A percentile compares a stretch with the other conserved stretches of the same genome.
Evolutionary conservation across 1,140 invertebrate genomes (phyloP).

Genomic region (Centruroides sculpturatus): DNA sequence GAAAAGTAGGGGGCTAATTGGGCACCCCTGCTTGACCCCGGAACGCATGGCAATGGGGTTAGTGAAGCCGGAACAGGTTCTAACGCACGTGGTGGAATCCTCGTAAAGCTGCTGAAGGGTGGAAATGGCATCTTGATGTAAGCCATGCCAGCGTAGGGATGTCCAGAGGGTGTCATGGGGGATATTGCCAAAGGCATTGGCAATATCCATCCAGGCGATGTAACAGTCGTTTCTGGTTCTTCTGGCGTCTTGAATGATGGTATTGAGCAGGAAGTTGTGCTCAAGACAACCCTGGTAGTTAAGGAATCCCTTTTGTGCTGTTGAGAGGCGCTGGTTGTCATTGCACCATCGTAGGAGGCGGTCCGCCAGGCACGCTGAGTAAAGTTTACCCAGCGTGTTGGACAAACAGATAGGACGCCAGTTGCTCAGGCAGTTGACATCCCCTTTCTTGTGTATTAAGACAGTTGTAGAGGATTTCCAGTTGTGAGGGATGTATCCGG

Average conservation of each 20-base stretch:
- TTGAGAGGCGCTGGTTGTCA: constrained; percentile 5
- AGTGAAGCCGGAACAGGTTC: background rate
- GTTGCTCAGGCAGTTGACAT: background rate
- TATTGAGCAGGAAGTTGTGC: constrained; percentile 26
- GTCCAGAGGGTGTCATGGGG: too few relatives aligned
- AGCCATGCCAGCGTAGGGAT: too few relatives aligned
- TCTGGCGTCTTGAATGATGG: constrained; percentile 18
- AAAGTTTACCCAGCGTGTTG: background rate
- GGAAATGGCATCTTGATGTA: constrained; percentile 24
- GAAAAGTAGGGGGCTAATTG: too few relatives aligned
- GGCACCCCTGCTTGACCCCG: too few relatives aligned
- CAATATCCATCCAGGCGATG: too few relatives aligned
- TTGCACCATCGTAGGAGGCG: constrained; percentile 9
- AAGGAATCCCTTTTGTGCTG: constrained; percentile 24
- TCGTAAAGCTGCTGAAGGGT: constrained; percentile 22
- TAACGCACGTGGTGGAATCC: background rate
- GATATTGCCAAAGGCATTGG: too few relatives aligned
- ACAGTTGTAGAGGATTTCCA: constrained; percentile 22
- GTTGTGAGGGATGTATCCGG: constrained; percentile 1
- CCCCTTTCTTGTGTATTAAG: background rate
- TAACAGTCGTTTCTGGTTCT: background rate
- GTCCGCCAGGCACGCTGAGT: background rate
- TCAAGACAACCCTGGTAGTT: too few relatives aligned
- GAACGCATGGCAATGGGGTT: background rate
- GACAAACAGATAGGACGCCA: background rate